Base-by-base conservation (phyloP, 1,140 invertebrate species). In the Drosophila jambulina region DNA sequence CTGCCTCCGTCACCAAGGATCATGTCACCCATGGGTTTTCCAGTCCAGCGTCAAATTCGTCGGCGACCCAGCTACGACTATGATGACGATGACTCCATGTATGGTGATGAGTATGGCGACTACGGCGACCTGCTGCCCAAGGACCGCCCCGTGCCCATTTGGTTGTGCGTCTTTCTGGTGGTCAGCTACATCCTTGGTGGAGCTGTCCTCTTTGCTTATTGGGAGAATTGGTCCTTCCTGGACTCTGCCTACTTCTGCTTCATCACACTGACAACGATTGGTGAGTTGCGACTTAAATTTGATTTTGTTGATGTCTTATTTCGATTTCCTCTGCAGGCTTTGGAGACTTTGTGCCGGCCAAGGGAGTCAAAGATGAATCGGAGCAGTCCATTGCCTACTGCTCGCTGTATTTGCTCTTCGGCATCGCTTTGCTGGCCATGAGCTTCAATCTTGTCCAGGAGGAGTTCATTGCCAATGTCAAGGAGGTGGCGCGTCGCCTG, bases 361-460 rank as follows among this genome's bases (percentile, higher is more conserved):
- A 97, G 92, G 95, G 95, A 19, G 95, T 96, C 5, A 95, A 95
- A 51, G 94, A 95, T 36, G 95, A 96, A 49, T 96, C 95, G 0
- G 95, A 96, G 76, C 94, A 96, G 71, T 96, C 97, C 42, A 98
- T 99, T 70, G 97, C 98, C 0, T 95, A 99, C 21, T 98, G 97
- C 87, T 98, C 97, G 0, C 92, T 99, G 48, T 99, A 99, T 94
- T 94, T 99, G 62, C 94, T 99, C 15, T 98, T 98, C 92, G 99
- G 99, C 9, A 99, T 99, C 92, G 98, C 99, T 1, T 94, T 99
- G 32, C 93, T 99, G 57, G 98, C 98, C 23, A 99, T 99, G 99
- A 98, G 98, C 88, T 99, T 99, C 93, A 99, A 99, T 94, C 94
- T 99, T 75, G 98, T 99, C 23, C 97, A 98, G 93, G 97, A 98